Conservation (phyloP, 2,888 invertebrate genomes). For the Idaea straminata region DNA sequence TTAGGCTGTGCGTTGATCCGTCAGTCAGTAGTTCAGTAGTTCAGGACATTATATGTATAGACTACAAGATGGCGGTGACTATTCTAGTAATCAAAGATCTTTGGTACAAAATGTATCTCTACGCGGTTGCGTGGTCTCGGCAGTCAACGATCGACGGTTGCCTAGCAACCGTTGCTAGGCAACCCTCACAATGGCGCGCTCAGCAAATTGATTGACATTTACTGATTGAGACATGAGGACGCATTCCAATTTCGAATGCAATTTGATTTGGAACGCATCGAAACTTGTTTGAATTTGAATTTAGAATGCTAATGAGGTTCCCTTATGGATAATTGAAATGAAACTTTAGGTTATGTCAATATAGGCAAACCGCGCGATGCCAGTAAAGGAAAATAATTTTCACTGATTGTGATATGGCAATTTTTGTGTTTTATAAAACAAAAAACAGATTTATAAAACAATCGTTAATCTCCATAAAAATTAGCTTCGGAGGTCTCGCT, state of each 20-base stretch:
- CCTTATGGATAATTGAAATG: not conserved
- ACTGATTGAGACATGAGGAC: constrained; percentile 8
- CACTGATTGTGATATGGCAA: no score
- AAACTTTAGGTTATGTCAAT: not conserved
- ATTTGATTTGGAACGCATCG: not conserved
- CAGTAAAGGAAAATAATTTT: no score
- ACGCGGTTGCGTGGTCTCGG: constrained; percentile 24
- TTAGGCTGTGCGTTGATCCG: no score
- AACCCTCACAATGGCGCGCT: constrained; percentile 15
- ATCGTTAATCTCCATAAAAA: no score
- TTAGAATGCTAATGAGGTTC: no score
- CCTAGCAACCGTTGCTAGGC: constrained; percentile 54
- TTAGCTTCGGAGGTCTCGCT: no score
- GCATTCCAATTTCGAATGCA: not conserved
- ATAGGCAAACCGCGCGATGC: not conserved
- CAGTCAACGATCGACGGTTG: constrained; percentile 51
- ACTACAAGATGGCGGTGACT: not conserved
- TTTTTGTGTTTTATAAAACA: no score
- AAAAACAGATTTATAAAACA: no score
- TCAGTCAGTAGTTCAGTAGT: no score
- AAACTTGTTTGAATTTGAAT: no score
- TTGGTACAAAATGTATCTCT: not conserved
- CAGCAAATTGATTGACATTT: constrained; percentile 19
- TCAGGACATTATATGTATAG: no score
- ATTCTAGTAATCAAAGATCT: not conserved